Conservation (phyloP, 1,140 invertebrate species). For the Sycophaga agraensis region DNA sequence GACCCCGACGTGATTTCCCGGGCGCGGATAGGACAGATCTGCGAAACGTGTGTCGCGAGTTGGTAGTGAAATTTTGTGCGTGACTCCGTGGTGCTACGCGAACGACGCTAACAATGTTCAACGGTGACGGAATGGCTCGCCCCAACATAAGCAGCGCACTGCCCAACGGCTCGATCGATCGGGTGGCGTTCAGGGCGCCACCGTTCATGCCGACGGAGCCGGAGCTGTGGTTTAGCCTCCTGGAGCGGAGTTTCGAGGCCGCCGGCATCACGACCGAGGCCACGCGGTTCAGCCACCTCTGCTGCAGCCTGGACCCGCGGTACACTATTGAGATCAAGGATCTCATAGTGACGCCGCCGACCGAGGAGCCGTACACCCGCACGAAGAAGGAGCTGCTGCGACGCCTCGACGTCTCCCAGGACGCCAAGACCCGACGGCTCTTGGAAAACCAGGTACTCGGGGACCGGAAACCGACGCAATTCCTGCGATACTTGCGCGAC, state of each 20-base stretch:
- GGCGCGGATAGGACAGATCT: too few relatives aligned
- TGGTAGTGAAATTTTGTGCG: too few relatives aligned
- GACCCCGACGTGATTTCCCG: too few relatives aligned
- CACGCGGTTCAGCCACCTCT: not conserved
- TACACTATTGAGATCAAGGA: conserved; percentile 4
- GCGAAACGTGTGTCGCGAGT: too few relatives aligned
- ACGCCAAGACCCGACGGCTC: conserved; percentile 30
- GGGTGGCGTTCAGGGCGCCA: not conserved
- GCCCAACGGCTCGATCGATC: too few relatives aligned
- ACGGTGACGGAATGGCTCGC: too few relatives aligned
- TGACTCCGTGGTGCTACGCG: too few relatives aligned
- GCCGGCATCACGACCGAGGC: not conserved
- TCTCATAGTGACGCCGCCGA: not conserved
- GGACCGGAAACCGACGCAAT: conserved; percentile 41
- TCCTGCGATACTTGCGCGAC: conserved; percentile 35
- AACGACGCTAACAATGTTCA: too few relatives aligned
- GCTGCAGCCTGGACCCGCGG: not conserved
- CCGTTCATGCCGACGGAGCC: not conserved
- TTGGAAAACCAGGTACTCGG: conserved; percentile 41
- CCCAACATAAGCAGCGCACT: too few relatives aligned
- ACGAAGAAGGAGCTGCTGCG: too few relatives aligned
- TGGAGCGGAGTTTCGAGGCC: not conserved
- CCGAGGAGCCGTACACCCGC: not conserved
- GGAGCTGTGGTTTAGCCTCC: not conserved
- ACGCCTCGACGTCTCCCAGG: too few relatives aligned